Conservation (phyloP, 2,113 vertebrate species). For the Embiotoca jacksoni region DNA sequence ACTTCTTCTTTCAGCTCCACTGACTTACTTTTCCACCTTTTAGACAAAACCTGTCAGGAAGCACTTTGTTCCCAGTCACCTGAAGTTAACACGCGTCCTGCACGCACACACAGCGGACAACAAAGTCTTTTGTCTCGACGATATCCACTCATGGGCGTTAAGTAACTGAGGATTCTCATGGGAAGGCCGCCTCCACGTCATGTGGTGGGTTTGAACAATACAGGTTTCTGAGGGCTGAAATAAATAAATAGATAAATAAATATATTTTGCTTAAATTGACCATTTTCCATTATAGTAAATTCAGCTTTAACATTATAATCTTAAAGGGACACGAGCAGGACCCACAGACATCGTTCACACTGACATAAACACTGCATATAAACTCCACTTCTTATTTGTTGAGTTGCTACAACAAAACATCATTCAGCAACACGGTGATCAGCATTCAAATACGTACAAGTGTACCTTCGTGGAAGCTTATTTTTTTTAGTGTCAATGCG, state of each 20-base stretch:
- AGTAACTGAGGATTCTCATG: background rate
- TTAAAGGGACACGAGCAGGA: too few relatives aligned
- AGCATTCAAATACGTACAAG: too few relatives aligned
- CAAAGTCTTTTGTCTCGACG: slow-evolving; percentile 4
- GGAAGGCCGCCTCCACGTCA: background rate
- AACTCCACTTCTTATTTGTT: too few relatives aligned
- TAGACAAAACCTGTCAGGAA: slow-evolving; percentile 21
- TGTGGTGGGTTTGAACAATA: background rate
- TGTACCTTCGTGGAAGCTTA: too few relatives aligned
- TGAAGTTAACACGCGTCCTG: background rate
- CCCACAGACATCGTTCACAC: too few relatives aligned
- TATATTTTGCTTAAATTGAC: too few relatives aligned
- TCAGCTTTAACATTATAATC: background rate
- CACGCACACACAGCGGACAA: background rate
- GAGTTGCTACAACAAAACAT: too few relatives aligned
- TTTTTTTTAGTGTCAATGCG: too few relatives aligned
- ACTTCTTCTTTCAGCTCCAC: slow-evolving; percentile 27
- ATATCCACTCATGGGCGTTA: slow-evolving; percentile 25
- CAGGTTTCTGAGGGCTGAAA: background rate
- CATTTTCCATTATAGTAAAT: background rate
- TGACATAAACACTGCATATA: too few relatives aligned
- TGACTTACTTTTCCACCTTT: slow-evolving; percentile 40
- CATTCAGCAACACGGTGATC: too few relatives aligned
- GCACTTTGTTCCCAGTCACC: slow-evolving; percentile 18
- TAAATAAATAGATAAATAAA: too few relatives aligned